Conservation (phyloP, 2,797 vertebrate species). For the Periophthalmus magnuspinnatus region DNA sequence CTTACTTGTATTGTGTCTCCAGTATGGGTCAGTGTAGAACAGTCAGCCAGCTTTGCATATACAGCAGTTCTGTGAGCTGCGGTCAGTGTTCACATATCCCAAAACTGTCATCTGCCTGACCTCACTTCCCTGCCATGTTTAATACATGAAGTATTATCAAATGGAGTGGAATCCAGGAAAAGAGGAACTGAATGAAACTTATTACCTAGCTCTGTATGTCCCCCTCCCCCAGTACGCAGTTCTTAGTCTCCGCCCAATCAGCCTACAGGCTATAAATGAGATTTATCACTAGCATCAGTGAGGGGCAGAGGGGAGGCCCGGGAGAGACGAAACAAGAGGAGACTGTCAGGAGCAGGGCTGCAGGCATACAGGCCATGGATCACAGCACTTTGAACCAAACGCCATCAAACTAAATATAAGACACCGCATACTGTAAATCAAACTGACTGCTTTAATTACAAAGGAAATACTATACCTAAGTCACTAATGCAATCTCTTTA, state of each 20-base stretch:
- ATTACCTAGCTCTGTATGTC: slow-evolving; percentile 52
- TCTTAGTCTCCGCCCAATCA: slow-evolving; percentile 72
- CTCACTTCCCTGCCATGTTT: slow-evolving; percentile 56
- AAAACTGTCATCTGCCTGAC: slow-evolving; percentile 27
- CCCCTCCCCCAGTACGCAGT: slow-evolving; percentile 63
- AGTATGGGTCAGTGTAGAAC: neutral
- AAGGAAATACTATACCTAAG: neutral
- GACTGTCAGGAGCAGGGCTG: slow-evolving; percentile 42
- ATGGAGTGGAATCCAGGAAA: slow-evolving; percentile 67
- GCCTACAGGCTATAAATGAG: slow-evolving; percentile 67
- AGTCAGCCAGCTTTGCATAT: slow-evolving; percentile 29
- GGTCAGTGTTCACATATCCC: slow-evolving; percentile 15
- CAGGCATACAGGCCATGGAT: slow-evolving; percentile 12
- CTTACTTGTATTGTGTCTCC: slow-evolving; percentile 18
- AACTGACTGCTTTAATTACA: neutral
- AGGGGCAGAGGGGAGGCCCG: slow-evolving; percentile 35
- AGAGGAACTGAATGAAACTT: slow-evolving; percentile 56
- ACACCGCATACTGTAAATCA: neutral
- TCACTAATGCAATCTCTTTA: neutral
- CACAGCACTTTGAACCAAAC: slow-evolving; percentile 24
- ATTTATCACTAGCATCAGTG: slow-evolving; percentile 73
- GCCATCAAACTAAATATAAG: neutral
- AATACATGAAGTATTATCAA: slow-evolving; percentile 69
- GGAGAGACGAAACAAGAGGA: slow-evolving; percentile 40
- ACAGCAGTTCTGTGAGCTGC: slow-evolving; percentile 9